Evolutionary conservation across 2,113 vertebrate species (phyloP), one percentile per base, ranked within the genome.

Genomic region (Oncorhynchus keta): DNA sequence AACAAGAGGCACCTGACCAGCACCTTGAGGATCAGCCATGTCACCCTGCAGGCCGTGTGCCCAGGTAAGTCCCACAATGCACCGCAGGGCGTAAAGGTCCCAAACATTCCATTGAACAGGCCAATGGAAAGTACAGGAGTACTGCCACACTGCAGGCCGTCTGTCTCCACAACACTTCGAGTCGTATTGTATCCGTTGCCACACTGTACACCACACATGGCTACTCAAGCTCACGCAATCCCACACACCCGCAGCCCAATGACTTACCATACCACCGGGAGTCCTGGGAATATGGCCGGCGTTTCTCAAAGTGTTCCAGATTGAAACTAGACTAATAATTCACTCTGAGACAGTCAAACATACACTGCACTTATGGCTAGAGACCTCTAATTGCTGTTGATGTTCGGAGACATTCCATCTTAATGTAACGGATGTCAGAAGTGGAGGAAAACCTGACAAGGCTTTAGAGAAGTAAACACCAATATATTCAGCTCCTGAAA

Each of bases 1-100:
- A 93, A 94, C 59, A 94, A 96, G 85, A 95, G 92, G 68, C 98
- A 99, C 89, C 95, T 97, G 80, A 92, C 95, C 85, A 97, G 95
- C 88, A 97, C 96, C 0, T 89, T 94, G 65, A 96, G 95, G 81
- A 92, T 94, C 83, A 94, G 92, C 77, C 90, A 94, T 81, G 94
- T 93, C 77, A 97, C 92, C 4, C 85, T 99, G 88, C 95, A 97
- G 85, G 97, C 96, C 2, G 86, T 98, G 72, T 95, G 96, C 87
- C 98, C 98, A 35, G 96, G 98, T 99, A 92, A 93, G 90, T 73
- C 70, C 11, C 26, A 67, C 24, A 67, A 11, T 14, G 16, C 51
- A 16, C 51, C 65, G 18, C 24, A 67, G n/a, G 11, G 26, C 39
- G 9, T 24, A 22, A 3, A 45, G 18, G 59, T 9, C 59, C 5